Conservation (phyloP, 2,888 invertebrate genomes). For the Nemurella pictetii region DNA sequence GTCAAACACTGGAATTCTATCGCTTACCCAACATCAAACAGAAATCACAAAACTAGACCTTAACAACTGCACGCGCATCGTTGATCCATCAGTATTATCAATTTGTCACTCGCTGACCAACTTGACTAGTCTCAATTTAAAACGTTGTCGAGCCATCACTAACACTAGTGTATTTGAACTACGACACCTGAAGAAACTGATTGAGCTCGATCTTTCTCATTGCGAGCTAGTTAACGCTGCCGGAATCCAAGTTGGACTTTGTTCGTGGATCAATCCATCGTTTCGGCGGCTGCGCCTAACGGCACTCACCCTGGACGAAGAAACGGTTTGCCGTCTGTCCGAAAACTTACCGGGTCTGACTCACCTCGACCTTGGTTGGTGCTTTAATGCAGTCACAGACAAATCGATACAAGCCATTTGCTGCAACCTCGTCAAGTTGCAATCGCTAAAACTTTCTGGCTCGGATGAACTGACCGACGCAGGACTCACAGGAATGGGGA, state of each 20-base stretch:
- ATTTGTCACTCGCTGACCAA: slow-evolving; percentile 63
- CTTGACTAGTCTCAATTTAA: slow-evolving; percentile 63
- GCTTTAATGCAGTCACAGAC: slow-evolving; percentile 72
- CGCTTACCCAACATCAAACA: slow-evolving; percentile 60
- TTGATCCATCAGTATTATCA: slow-evolving; percentile 63
- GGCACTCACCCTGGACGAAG: slow-evolving; percentile 58
- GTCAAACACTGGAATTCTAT: slow-evolving; percentile 60
- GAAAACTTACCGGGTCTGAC: slow-evolving; percentile 61
- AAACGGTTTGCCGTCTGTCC: slow-evolving; percentile 63
- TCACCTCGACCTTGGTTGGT: slow-evolving; percentile 66
- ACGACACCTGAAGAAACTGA: slow-evolving; percentile 58
- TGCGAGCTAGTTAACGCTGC: slow-evolving; percentile 66
- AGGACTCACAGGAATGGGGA: slow-evolving; percentile 69
- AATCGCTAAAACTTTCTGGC: slow-evolving; percentile 64
- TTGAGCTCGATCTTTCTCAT: slow-evolving; percentile 66
- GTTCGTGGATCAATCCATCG: slow-evolving; percentile 30
- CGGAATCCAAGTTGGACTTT: slow-evolving; percentile 56
- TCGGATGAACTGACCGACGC: slow-evolving; percentile 71
- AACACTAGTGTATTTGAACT: slow-evolving; percentile 63
- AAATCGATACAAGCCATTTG: slow-evolving; percentile 64
- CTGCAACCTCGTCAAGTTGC: slow-evolving; percentile 62
- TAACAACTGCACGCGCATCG: slow-evolving; percentile 66
- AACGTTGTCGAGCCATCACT: slow-evolving; percentile 66
- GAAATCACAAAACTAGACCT: slow-evolving; percentile 63
- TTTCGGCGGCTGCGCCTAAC: slow-evolving; percentile 36